Conservation (phyloP, 2,797 vertebrate genomes). For the Triplophysa yarkandensis region DNA sequence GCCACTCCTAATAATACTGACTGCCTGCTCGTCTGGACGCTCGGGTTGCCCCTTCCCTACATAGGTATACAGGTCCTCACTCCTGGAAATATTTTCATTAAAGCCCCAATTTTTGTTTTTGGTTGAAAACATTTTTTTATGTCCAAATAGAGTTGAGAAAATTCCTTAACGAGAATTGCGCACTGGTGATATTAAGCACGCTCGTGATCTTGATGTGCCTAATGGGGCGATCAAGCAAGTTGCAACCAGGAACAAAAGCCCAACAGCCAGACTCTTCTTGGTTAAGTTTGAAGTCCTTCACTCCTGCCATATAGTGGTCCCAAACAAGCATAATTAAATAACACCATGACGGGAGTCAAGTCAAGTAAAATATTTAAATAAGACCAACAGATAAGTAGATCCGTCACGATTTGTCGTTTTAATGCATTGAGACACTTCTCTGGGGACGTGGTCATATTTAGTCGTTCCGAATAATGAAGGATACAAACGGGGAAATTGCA, state of each 20-base stretch:
- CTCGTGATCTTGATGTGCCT: constrained; percentile 90
- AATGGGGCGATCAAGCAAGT: constrained; percentile 97
- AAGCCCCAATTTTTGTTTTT: not conserved
- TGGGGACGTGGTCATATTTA: constrained; percentile 80
- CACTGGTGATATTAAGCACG: constrained; percentile 82
- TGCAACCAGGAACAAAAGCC: constrained; percentile 92
- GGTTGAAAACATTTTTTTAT: not conserved
- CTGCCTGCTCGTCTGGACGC: constrained; percentile 25
- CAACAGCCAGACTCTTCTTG: constrained; percentile 79
- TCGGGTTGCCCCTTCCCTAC: constrained; percentile 25
- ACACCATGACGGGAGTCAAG: constrained; percentile 90
- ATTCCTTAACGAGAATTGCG: constrained; percentile 53
- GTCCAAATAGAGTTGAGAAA: constrained; percentile 12
- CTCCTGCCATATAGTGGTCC: constrained; percentile 36
- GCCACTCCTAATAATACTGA: constrained; percentile 22
- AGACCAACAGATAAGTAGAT: constrained; percentile 72
- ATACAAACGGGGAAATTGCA: constrained; percentile 81
- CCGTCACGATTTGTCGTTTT: constrained; percentile 78
- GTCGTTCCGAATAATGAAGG: constrained; percentile 76
- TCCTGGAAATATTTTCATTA: not conserved
- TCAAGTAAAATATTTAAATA: constrained; percentile 84
- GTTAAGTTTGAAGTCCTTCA: constrained; percentile 78
- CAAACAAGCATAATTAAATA: constrained; percentile 86
- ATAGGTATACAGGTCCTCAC: constrained; percentile 15
- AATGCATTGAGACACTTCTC: constrained; percentile 77